Conservation (phyloP, 1,140 invertebrate species). For the Ips typographus region DNA sequence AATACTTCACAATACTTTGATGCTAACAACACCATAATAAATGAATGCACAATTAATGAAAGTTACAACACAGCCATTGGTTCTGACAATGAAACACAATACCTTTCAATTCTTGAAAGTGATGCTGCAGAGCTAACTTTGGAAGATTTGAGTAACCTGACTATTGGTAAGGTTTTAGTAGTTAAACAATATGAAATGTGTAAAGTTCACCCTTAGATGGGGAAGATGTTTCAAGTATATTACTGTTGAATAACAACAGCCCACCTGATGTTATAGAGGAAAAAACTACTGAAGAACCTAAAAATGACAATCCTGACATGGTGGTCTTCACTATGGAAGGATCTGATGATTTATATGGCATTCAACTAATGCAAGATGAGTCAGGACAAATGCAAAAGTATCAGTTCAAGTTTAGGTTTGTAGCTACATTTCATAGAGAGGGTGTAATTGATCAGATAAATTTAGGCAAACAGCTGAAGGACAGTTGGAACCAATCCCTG, state of each 20-base stretch:
- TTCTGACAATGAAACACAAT: conserved; percentile 42
- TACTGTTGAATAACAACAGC: no score
- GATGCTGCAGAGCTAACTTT: conserved; percentile 37
- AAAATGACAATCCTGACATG: conserved; percentile 35
- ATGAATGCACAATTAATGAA: conserved; percentile 40
- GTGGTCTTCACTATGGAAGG: conserved; percentile 45
- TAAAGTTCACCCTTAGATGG: background rate
- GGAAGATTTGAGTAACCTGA: conserved; percentile 37
- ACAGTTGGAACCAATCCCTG: conserved; percentile 45
- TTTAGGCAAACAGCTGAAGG: conserved; percentile 45
- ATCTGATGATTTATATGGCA: conserved; percentile 46
- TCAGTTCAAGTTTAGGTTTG: conserved; percentile 47
- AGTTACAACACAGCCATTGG: conserved; percentile 40
- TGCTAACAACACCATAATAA: conserved; percentile 29
- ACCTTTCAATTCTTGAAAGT: conserved; percentile 44
- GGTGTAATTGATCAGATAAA: conserved; percentile 13
- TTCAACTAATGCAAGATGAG: conserved; percentile 45
- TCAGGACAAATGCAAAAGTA: conserved; percentile 46
- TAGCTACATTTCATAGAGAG: background rate
- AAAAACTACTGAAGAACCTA: conserved; percentile 1
- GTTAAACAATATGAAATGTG: conserved; percentile 2
- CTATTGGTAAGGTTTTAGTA: conserved; percentile 33
- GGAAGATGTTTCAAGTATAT: no score
- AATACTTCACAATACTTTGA: conserved; percentile 26
- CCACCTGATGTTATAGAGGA: background rate